Base-by-base conservation (phyloP, 2,888 invertebrate species). In the Erpobdella octoculata region DNA sequence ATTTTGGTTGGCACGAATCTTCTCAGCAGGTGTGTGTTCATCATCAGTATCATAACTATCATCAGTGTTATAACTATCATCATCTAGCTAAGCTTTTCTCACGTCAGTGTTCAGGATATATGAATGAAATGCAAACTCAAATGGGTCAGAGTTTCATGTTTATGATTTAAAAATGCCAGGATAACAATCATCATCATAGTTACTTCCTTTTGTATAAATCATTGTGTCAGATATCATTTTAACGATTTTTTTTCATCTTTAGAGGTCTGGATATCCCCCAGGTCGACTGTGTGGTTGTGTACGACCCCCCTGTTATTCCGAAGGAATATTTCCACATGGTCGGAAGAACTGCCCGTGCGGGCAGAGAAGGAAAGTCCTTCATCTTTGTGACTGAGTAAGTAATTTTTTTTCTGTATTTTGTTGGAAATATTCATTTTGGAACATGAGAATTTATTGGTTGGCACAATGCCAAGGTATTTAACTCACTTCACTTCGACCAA, bases 301-400 rank as follows among this genome's bases (percentile, higher is more conserved):
- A 93, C 83, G 98, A 98, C 84, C 94, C 98, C 80, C 98, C 98
- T 2, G 92, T 92, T 36, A 94, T 96, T 83, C 93, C 95, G 79
- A 98, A 98, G 84, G 97, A 98, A 85, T 98, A 98, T 84, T 94
- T 98, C 78, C 98, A 98, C 84, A 65, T 97, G 77, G 97, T 98
- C 59, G 97, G 97, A 0, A 87, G 97, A 80, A 97, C 96, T 4
- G 96, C 85, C 28, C 87, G 97, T 76, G 97, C 97, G 5, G 97
- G 97, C 0, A 87, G 95, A 69, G 89, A 95, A 0, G 98, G 98
- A 12, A 90, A 90, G 82, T 88, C 98, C 0, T 89, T 98, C 76
- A 98, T 97, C 0, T 91, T 98, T 83, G 96, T 98, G 0, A 91
- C 93, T 0, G 97, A 97, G 87, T 85, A 28, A 64, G 72, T 70